A percentile compares a stretch with the other conserved stretches of the same genome.
Evolutionary conservation across 2,888 invertebrate species (phyloP).

Genomic region (Volucella inflata): DNA sequence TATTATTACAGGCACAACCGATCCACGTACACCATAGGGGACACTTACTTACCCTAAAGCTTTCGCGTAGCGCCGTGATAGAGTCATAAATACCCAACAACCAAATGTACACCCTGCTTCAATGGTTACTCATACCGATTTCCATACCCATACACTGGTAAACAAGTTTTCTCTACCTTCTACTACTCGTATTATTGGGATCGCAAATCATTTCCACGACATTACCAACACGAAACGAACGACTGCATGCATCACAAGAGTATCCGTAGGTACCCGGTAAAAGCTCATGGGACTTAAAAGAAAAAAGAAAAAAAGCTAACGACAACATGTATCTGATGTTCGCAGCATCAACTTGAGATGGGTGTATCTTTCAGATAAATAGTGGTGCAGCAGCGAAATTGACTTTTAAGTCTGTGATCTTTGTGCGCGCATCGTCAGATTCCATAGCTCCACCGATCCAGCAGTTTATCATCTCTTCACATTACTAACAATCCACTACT

Average conservation of each 20-base stretch:
- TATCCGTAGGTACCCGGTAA: slow-evolving; percentile 16
- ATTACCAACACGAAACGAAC: slow-evolving; percentile 29
- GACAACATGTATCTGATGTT: slow-evolving; percentile 21
- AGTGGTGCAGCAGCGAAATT: slow-evolving; percentile 71
- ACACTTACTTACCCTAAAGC: slow-evolving; percentile 19
- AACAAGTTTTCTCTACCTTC: slow-evolving; percentile 22
- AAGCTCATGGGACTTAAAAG: slow-evolving; percentile 42
- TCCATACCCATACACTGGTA: slow-evolving; percentile 1
- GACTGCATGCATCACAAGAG: slow-evolving; percentile 5
- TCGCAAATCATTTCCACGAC: background rate
- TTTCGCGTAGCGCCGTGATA: background rate
- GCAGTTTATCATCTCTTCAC: too few species aligned
- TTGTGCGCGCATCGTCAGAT: slow-evolving; percentile 76
- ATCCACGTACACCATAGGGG: background rate
- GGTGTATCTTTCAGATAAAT: slow-evolving; percentile 72
- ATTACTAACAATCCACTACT: slow-evolving; percentile 52
- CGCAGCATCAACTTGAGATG: slow-evolving; percentile 27
- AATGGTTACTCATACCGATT: slow-evolving; percentile 20
- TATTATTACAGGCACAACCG: background rate
- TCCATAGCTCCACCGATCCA: slow-evolving; percentile 24
- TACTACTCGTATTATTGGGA: background rate
- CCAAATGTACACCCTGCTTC: background rate
- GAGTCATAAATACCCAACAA: background rate
- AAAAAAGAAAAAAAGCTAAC: slow-evolving; percentile 34
- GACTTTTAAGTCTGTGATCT: slow-evolving; percentile 77